A percentile compares a stretch with the other conserved stretches of the same genome.
Evolutionary conservation across 2,888 invertebrate genomes (phyloP).

Genomic region (Clitarchus hookeri): DNA sequence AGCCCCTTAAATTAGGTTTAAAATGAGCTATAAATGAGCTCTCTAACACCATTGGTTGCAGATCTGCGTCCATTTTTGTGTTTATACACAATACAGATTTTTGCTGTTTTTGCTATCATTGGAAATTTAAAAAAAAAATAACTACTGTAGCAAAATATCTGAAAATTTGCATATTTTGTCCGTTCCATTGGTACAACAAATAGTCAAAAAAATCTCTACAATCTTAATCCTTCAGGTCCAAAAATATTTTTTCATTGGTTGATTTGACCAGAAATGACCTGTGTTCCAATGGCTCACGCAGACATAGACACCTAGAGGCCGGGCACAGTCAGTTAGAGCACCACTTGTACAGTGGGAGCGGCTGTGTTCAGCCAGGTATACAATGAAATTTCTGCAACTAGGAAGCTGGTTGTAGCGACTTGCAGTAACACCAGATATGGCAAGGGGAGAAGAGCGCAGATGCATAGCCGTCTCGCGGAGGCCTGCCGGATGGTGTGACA

Average conservation of each 20-base stretch:
- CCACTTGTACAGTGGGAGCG: too few species aligned
- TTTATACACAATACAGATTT: background rate
- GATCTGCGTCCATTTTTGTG: background rate
- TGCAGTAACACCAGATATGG: too few species aligned
- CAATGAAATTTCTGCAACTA: too few species aligned
- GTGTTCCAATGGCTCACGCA: too few species aligned
- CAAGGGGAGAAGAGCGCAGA: too few species aligned
- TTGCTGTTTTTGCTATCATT: background rate
- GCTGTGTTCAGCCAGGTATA: too few species aligned
- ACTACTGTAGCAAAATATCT: background rate
- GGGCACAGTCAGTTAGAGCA: too few species aligned
- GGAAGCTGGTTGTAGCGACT: too few species aligned
- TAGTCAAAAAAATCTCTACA: background rate
- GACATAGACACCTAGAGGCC: too few species aligned
- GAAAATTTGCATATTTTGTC: background rate
- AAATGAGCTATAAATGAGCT: background rate
- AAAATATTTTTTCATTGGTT: constrained; percentile 20
- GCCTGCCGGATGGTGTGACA: too few species aligned
- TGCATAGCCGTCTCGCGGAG: too few species aligned
- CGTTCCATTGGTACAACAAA: too few species aligned
- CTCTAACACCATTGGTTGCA: constrained; percentile 8
- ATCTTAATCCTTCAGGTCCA: constrained; percentile 10
- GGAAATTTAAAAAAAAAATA: background rate
- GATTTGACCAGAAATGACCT: background rate
- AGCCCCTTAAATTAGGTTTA: background rate